Conservation (phyloP, 2,113 vertebrate species). For the Xenopus laevis region DNA sequence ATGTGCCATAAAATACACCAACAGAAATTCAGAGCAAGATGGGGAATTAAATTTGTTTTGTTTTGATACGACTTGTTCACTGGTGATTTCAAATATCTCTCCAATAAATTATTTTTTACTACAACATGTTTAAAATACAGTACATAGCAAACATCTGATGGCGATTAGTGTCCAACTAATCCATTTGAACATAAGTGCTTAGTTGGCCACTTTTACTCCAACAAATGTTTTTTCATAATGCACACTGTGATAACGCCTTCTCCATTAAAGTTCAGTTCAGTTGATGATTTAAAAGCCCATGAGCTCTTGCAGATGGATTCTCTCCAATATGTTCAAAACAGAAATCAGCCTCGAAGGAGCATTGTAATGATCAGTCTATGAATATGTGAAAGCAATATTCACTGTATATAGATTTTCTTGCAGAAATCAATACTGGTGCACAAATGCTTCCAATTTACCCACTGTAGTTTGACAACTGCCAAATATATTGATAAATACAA, state of each 20-base stretch:
- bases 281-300: neutral
- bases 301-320: neutral
- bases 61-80: conserved; percentile 19
- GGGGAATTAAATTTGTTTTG: conserved; percentile 26
- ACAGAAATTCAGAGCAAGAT: conserved; percentile 18
- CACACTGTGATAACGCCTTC: neutral
- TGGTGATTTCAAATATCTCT: conserved; percentile 32
- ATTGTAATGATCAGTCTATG: no score
- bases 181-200: conserved; percentile 13
- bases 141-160: neutral
- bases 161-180: conserved; percentile 13
- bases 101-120: conserved; percentile 37
- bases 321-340: neutral
- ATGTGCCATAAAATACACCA: conserved; percentile 32
- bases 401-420: no score
- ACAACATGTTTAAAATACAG: conserved; percentile 34
- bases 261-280: neutral
- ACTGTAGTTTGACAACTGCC: no score
- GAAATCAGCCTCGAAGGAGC: no score
- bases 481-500: no score
- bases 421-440: no score
- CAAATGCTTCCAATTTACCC: no score
- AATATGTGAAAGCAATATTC: no score
- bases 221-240: conserved; percentile 18
- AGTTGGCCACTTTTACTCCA: conserved; percentile 1